Conservation (phyloP, 2,797 vertebrate species). For the Dromococcyx pavoninus region DNA sequence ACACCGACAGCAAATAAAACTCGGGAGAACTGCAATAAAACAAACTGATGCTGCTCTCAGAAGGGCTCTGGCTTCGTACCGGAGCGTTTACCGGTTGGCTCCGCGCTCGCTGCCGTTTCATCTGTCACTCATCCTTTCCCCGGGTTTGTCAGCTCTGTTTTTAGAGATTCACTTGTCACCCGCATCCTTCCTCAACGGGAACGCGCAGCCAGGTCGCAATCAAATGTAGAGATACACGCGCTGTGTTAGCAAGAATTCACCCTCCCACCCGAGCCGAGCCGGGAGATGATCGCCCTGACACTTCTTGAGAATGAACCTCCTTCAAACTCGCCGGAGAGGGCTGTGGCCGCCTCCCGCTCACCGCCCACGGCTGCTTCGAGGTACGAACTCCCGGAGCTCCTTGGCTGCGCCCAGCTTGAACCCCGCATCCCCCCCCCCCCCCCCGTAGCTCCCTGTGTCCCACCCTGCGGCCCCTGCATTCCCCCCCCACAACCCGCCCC, state of each 20-base stretch:
- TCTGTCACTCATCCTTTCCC: constrained; percentile 85
- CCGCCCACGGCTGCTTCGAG: not conserved
- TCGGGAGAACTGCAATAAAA: constrained; percentile 82
- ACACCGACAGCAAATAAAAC: constrained; percentile 81
- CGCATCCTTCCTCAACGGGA: constrained; percentile 75
- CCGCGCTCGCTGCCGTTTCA: constrained; percentile 82
- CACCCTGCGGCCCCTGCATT: too few relatives aligned
- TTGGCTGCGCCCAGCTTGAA: not conserved
- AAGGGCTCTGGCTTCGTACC: constrained; percentile 81
- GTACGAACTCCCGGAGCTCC: not conserved
- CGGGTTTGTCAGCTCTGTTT: constrained; percentile 79
- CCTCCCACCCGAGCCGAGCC: constrained; percentile 18
- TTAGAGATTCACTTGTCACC: constrained; percentile 78
- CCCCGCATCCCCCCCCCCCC: not conserved
- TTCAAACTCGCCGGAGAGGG: not conserved
- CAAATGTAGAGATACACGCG: constrained; percentile 76
- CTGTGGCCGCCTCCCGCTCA: not conserved
- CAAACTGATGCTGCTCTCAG: constrained; percentile 79
- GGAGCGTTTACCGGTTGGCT: constrained; percentile 82
- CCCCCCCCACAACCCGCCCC: too few relatives aligned
- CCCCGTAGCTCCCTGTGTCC: too few relatives aligned
- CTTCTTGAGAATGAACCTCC: not conserved
- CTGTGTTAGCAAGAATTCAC: constrained; percentile 48
- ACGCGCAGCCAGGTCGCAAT: constrained; percentile 79
- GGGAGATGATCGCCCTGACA: constrained; percentile 21